Percentiles rank a stretch among this genome's conserved stretches.
phyloP scores from a whole-genome alignment of 2,113 vertebrate genomes.

The Sigmodon hispidus region DNA sequence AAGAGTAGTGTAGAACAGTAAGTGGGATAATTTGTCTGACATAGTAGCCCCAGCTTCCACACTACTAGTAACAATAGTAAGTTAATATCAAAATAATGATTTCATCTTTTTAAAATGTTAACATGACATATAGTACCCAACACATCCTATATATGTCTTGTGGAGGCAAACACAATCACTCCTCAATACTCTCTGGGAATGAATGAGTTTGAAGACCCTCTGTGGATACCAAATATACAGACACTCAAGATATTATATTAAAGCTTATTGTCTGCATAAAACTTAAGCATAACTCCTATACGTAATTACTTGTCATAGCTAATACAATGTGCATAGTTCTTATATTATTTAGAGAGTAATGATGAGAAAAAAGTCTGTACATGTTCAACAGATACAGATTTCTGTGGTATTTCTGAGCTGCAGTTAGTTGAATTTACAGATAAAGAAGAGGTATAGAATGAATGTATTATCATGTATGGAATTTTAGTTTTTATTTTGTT shows the following conservation, averaged over 20 bases:
- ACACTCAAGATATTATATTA: neutral
- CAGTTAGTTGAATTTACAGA: neutral
- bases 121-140: too few species aligned
- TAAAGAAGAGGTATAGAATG: neutral
- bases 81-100: conserved; percentile 9
- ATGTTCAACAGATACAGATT: neutral
- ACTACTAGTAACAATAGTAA: neutral
- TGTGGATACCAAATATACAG: neutral
- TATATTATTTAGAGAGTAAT: neutral
- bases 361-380: neutral
- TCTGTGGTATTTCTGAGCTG: neutral
- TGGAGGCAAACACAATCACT: neutral
- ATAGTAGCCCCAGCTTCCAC: neutral
- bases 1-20: neutral
- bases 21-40: neutral
- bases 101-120: neutral
- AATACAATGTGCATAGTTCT: neutral
- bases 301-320: neutral
- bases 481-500: neutral
- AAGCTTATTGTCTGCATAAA: neutral
- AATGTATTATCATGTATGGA: neutral
- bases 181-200: neutral
- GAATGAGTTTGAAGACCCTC: neutral
- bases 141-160: neutral
- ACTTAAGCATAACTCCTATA: neutral